Evolutionary conservation across 2,113 vertebrate genomes (phyloP).

Genomic region (Hippocampus zosterae): DNA sequence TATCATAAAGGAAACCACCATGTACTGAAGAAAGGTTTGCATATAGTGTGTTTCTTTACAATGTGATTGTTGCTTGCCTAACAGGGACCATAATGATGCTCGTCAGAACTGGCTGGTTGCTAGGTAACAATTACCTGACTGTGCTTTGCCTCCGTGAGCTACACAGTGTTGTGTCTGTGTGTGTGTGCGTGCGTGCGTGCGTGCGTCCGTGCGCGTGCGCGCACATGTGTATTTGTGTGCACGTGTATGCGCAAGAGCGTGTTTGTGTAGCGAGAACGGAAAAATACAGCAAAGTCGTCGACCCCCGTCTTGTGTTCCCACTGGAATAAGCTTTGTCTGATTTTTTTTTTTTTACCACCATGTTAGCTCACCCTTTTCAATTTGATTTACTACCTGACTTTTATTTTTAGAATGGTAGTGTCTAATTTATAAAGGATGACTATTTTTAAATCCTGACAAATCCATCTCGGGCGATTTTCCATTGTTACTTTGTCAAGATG

Average conservation of each 20-base stretch:
- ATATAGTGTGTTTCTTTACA: slow-evolving; percentile 38
- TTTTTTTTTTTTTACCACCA: slow-evolving; percentile 6
- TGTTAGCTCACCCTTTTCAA: background rate
- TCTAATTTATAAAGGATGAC: background rate
- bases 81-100: slow-evolving; percentile 69
- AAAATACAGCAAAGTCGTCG: slow-evolving; percentile 55
- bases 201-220: slow-evolving; percentile 3
- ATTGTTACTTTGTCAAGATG: background rate
- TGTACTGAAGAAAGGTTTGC: background rate
- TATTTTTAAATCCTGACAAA: slow-evolving; percentile 1
- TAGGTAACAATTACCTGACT: slow-evolving; percentile 80
- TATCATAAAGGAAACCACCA: background rate
- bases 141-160: slow-evolving; percentile 68
- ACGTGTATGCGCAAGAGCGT: slow-evolving; percentile 26
- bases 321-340: background rate
- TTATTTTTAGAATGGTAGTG: background rate
- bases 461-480: background rate
- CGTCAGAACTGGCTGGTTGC: slow-evolving; percentile 76
- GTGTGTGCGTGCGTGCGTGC: slow-evolving; percentile 28
- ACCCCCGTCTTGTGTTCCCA: slow-evolving; percentile 30
- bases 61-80: slow-evolving; percentile 64
- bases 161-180: slow-evolving; percentile 46
- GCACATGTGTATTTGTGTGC: slow-evolving; percentile 4
- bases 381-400: background rate
- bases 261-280: slow-evolving; percentile 28